phyloP scores from a whole-genome alignment of 2,113 vertebrate genomes.

The Poeciliopsis occidentalis region DNA sequence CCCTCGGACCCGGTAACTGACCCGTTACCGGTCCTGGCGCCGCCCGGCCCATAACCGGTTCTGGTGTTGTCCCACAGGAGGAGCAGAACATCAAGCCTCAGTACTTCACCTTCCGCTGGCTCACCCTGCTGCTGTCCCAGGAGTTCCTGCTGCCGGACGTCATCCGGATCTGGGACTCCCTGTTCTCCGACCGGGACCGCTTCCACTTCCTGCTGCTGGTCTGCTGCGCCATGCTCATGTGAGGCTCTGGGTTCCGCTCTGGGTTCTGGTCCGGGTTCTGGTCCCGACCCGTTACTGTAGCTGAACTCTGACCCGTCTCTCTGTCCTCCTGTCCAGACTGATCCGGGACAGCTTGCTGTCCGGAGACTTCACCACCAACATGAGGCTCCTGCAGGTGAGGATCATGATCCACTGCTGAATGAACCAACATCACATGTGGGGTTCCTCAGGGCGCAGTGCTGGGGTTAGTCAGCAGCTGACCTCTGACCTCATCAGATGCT shows the following conservation, averaged over 20 bases:
- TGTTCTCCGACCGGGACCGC: constrained; percentile 91
- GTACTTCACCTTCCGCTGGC: constrained; percentile 98
- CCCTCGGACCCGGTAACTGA: no score
- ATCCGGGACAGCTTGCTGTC: constrained; percentile 91
- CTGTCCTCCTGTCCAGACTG: constrained; percentile 78
- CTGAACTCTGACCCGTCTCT: not conserved
- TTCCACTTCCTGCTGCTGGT: constrained; percentile 96
- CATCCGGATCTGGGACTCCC: constrained; percentile 97
- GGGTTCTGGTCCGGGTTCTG: not conserved
- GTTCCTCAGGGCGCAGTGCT: no score
- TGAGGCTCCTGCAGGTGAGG: constrained; percentile 93
- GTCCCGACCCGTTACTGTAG: not conserved
- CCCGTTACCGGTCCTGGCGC: no score
- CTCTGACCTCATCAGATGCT: no score
- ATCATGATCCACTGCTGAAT: no score
- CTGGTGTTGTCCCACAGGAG: constrained; percentile 79
- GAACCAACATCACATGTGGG: no score
- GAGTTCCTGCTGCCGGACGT: constrained; percentile 97
- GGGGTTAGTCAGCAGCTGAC: no score
- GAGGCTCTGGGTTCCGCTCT: constrained; percentile 59
- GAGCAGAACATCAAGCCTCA: constrained; percentile 99
- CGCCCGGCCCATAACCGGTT: no score
- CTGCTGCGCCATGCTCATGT: constrained; percentile 96
- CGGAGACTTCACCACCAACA: constrained; percentile 95
- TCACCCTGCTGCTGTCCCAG: constrained; percentile 94